Percentiles rank a stretch among this genome's conserved stretches.
phyloP scores from a whole-genome alignment of 2,888 invertebrate species.

The Bombylius discolor region DNA sequence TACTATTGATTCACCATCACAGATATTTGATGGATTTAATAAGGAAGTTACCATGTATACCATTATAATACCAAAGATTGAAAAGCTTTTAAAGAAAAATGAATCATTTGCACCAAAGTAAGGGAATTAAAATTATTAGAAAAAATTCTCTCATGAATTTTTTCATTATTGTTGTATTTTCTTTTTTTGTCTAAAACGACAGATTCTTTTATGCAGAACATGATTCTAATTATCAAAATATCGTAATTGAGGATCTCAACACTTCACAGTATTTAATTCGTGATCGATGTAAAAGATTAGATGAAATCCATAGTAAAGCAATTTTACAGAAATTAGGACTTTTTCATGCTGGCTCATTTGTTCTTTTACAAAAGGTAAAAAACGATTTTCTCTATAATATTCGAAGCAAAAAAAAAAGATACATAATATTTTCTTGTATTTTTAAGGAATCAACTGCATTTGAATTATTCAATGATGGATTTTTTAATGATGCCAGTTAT shows the following conservation, averaged over 20 bases:
- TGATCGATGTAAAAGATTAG: slow-evolving; percentile 41
- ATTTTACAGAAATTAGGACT: slow-evolving; percentile 41
- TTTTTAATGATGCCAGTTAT: background rate
- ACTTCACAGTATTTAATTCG: slow-evolving; percentile 41
- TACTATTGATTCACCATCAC: background rate
- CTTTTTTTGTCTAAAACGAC: background rate
- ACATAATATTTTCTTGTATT: too few species aligned
- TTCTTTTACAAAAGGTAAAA: slow-evolving; percentile 40
- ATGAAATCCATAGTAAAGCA: slow-evolving; percentile 39
- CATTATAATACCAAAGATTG: slow-evolving; percentile 23
- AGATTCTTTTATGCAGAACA: background rate
- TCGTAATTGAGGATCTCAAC: slow-evolving; percentile 31
- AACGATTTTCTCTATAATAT: too few species aligned
- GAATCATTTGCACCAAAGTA: background rate
- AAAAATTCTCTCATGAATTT: too few species aligned
- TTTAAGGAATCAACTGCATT: background rate
- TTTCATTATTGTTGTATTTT: too few species aligned
- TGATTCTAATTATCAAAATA: background rate
- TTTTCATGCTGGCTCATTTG: slow-evolving; percentile 45
- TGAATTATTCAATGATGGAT: background rate
- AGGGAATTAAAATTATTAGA: background rate
- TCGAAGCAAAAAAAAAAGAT: too few species aligned
- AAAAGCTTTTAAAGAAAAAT: slow-evolving; percentile 20
- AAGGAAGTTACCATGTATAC: slow-evolving; percentile 24
- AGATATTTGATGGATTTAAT: background rate